Percentiles rank a stretch among this genome's conserved stretches.
These are phyloP conservation scores for Brachypalpus laphriformis DNA, from an alignment of 2,888 invertebrate genomes.

Conservation along the genomic window DNA sequence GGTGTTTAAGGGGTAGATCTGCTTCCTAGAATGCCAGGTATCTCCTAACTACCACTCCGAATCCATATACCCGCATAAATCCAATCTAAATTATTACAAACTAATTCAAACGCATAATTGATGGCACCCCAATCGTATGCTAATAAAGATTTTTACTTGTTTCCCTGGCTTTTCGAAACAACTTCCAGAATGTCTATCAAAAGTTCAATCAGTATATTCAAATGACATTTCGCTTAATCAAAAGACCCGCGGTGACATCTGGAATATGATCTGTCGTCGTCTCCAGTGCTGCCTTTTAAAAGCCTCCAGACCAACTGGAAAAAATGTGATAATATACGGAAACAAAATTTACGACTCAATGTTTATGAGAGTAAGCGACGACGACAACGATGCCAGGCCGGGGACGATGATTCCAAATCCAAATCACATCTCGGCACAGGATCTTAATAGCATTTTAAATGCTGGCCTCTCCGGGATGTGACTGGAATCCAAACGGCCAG, in stretches of 20 bases:
- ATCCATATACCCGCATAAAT: too few relatives aligned
- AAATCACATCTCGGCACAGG: slow-evolving; percentile 67
- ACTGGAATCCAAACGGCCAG: slow-evolving; percentile 60
- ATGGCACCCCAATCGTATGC: slow-evolving; percentile 52
- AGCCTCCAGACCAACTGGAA: not conserved
- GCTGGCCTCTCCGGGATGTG: slow-evolving; percentile 66
- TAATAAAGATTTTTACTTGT: slow-evolving; percentile 64
- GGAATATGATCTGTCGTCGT: slow-evolving; percentile 62
- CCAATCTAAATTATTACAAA: slow-evolving; percentile 31
- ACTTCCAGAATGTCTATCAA: slow-evolving; percentile 32
- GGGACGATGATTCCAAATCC: slow-evolving; percentile 12
- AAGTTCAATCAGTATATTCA: slow-evolving; percentile 46
- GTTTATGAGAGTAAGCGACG: slow-evolving; percentile 38
- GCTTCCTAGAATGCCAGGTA: not conserved
- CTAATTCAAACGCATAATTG: slow-evolving; percentile 48
- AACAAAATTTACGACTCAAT: slow-evolving; percentile 70
- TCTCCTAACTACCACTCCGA: too few relatives aligned
- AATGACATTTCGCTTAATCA: slow-evolving; percentile 64
- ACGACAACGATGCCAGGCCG: not conserved
- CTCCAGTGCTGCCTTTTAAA: not conserved
- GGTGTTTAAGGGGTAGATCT: too few relatives aligned
- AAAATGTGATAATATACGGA: slow-evolving; percentile 58
- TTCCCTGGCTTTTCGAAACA: slow-evolving; percentile 10
- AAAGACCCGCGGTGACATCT: slow-evolving; percentile 54
- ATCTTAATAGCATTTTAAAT: slow-evolving; percentile 73